phyloP scores from a whole-genome alignment of 2,888 invertebrate species.

The Tenthredo distinguenda region DNA sequence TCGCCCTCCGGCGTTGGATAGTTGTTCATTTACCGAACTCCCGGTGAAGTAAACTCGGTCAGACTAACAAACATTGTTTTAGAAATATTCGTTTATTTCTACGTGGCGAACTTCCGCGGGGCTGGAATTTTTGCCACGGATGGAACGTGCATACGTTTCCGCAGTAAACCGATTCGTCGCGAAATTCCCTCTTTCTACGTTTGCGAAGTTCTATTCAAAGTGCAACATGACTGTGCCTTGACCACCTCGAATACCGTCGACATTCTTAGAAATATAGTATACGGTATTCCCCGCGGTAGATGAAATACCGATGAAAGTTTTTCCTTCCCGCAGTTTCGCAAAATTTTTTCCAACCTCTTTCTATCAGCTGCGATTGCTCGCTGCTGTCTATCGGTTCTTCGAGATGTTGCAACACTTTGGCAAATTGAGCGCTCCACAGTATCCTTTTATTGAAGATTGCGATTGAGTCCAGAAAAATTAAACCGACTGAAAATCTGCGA shows the following conservation, averaged over 20 bases:
- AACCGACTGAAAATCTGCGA: not conserved
- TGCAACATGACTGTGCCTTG: too few relatives aligned
- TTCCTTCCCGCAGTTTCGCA: not conserved
- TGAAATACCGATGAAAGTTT: not conserved
- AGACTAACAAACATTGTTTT: not conserved
- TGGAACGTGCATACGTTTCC: too few relatives aligned
- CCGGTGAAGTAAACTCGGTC: not conserved
- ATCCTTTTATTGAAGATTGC: not conserved
- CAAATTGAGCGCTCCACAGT: not conserved
- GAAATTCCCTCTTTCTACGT: too few relatives aligned
- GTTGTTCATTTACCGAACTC: slow-evolving; percentile 37
- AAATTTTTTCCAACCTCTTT: not conserved
- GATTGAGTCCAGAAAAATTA: not conserved
- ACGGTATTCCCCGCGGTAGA: not conserved
- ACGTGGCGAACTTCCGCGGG: too few relatives aligned
- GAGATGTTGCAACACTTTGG: not conserved
- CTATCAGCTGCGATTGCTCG: not conserved
- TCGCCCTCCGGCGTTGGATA: not conserved
- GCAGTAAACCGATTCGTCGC: too few relatives aligned
- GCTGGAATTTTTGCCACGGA: not conserved
- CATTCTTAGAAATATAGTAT: too few relatives aligned
- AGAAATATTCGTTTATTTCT: not conserved
- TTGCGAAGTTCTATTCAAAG: too few relatives aligned
- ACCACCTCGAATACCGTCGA: too few relatives aligned
- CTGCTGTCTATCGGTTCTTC: not conserved